phyloP scores from a whole-genome alignment of 2,113 vertebrate genomes.

The Tragelaphus strepsiceros region DNA sequence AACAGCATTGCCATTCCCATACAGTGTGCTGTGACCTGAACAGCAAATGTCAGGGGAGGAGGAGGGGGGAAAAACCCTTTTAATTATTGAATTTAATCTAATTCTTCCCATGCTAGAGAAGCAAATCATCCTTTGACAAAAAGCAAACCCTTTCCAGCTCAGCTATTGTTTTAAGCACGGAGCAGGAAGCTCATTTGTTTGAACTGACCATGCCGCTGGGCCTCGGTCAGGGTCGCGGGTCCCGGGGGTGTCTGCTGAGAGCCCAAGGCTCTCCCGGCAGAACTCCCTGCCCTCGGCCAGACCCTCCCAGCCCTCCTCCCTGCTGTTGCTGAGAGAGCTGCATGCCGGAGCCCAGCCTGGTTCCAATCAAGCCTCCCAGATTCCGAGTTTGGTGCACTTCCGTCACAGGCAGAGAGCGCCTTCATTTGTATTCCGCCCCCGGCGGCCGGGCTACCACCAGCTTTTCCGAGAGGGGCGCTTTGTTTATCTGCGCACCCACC shows the following conservation, averaged over 20 bases:
- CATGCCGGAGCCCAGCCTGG: background rate
- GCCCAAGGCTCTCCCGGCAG: background rate
- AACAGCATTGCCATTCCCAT: slow-evolving; percentile 22
- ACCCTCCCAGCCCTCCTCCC: background rate
- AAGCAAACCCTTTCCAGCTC: slow-evolving; percentile 18
- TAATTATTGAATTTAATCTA: slow-evolving; percentile 58
- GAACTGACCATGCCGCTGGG: background rate
- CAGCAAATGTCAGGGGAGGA: slow-evolving; percentile 25
- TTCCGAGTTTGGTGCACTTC: background rate
- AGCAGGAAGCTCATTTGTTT: slow-evolving; percentile 17
- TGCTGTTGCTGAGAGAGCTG: background rate
- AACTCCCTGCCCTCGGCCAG: background rate
- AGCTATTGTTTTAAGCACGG: slow-evolving; percentile 49
- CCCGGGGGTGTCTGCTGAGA: background rate
- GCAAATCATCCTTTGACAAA: slow-evolving; percentile 26
- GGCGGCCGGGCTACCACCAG: background rate
- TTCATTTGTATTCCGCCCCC: slow-evolving; percentile 56
- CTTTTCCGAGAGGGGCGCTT: slow-evolving; percentile 35
- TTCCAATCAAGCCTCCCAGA: background rate
- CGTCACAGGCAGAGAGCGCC: slow-evolving; percentile 6
- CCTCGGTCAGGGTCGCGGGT: background rate
- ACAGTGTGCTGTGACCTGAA: slow-evolving; percentile 41
- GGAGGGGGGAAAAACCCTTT: background rate
- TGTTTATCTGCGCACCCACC: slow-evolving; percentile 26
- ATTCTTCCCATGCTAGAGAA: slow-evolving; percentile 42